phyloP scores from a whole-genome alignment of 1,140 invertebrate genomes.

The Colletes gigas region DNA sequence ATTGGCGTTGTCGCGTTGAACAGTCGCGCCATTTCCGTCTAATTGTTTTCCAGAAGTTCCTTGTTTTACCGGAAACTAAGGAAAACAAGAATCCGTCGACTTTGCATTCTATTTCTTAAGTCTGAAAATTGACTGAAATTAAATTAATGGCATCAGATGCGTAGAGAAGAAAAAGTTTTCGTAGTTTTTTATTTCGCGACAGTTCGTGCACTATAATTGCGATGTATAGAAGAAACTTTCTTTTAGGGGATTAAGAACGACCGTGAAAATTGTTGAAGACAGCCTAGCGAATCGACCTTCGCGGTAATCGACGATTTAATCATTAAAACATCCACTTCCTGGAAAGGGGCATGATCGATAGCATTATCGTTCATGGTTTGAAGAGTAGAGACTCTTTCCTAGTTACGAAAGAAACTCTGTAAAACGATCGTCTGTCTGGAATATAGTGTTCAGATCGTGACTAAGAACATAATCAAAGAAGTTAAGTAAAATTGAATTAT shows the following conservation, averaged over 20 bases:
- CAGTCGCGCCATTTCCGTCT: too few relatives aligned
- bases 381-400: not conserved
- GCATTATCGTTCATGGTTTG: not conserved
- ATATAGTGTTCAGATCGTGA: not conserved
- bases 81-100: too few relatives aligned
- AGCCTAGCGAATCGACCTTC: not conserved
- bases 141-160: too few relatives aligned
- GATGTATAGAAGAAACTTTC: not conserved
- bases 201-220: not conserved
- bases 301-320: slow-evolving; percentile 6
- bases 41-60: too few relatives aligned
- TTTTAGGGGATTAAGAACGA: too few relatives aligned
- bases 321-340: not conserved
- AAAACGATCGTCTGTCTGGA: not conserved
- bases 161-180: too few relatives aligned
- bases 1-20: too few relatives aligned
- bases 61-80: too few relatives aligned
- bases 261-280: not conserved
- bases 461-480: not conserved
- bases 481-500: not conserved
- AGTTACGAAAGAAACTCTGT: not conserved
- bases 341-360: slow-evolving; percentile 1
- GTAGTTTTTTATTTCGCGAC: too few relatives aligned
- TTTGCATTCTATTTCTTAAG: too few relatives aligned
- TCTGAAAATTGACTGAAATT: too few relatives aligned